A percentile compares a stretch with the other conserved stretches of the same genome.
Conservation (phyloP, 2,888 invertebrate genomes). For the Glaucopsyche alexis region DNA sequence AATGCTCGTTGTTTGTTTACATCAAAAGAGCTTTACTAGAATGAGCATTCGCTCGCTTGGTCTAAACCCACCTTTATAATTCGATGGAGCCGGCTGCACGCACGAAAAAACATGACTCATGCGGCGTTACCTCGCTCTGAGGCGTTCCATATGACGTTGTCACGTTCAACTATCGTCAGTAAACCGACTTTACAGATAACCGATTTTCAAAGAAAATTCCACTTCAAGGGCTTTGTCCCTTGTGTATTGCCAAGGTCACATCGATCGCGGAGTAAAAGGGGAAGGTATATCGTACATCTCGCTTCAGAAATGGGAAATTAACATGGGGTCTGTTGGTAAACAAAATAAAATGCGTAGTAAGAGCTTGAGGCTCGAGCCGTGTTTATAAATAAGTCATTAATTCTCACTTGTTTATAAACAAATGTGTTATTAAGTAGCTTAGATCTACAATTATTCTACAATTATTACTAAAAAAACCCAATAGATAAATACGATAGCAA, state of each 20-base stretch:
- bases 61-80: too few relatives aligned
- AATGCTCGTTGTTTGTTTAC: too few relatives aligned
- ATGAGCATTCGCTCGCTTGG: too few relatives aligned
- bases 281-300: constrained; percentile 43
- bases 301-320: constrained; percentile 20
- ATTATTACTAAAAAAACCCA: neutral
- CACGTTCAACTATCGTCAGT: too few relatives aligned
- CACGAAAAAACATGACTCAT: too few relatives aligned
- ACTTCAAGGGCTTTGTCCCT: constrained; percentile 40
- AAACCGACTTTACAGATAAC: too few relatives aligned
- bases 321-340: constrained; percentile 52
- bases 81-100: too few relatives aligned
- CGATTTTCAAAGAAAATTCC: neutral
- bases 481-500: too few relatives aligned
- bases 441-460: neutral
- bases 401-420: constrained; percentile 1
- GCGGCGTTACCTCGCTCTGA: too few relatives aligned
- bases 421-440: neutral
- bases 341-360: constrained; percentile 40
- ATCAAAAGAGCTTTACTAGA: too few relatives aligned
- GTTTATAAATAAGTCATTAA: neutral
- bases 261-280: constrained; percentile 53
- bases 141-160: too few relatives aligned
- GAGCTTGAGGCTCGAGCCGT: neutral
- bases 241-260: constrained; percentile 69